phyloP scores from a whole-genome alignment of 2,797 vertebrate genomes.

The Xerus rutilus region DNA sequence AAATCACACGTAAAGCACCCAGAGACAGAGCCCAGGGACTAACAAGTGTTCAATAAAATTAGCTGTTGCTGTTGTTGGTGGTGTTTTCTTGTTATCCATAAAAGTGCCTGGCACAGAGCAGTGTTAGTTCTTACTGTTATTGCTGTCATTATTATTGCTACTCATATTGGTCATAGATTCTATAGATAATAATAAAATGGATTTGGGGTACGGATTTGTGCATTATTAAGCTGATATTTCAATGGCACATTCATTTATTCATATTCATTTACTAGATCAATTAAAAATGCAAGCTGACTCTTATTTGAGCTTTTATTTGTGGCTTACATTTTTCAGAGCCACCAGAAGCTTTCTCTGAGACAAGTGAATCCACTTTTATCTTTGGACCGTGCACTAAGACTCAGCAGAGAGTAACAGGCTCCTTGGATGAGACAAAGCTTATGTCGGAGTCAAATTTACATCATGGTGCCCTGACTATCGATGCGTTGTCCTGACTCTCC shows the following conservation, averaged over 20 bases:
- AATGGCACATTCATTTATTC: conserved; percentile 10
- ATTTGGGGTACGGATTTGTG: neutral
- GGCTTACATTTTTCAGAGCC: conserved; percentile 32
- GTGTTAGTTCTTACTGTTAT: neutral
- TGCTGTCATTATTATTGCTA: neutral
- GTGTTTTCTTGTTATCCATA: conserved; percentile 16
- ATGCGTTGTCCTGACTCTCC: neutral
- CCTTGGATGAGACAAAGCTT: conserved; percentile 28
- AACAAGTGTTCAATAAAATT: neutral
- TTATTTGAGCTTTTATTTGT: conserved; percentile 69
- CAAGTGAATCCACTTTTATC: conserved; percentile 52
- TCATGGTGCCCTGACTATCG: neutral
- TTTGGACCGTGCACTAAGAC: conserved; percentile 48
- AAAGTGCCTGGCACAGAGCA: neutral
- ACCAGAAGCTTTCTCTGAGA: conserved; percentile 40
- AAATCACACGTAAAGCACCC: neutral
- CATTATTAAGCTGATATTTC: conserved; percentile 11
- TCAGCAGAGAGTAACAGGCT: neutral
- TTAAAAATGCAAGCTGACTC: conserved; percentile 35
- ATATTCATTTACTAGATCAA: neutral
- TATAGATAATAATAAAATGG: conserved; percentile 3
- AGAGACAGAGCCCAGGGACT: neutral
- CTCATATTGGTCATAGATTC: neutral
- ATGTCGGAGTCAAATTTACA: conserved; percentile 19
- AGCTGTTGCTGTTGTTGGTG: neutral